These are phyloP conservation scores for Synchiropus splendidus DNA, from an alignment of 2,113 vertebrate genomes.

Conservation along the genomic window DNA sequence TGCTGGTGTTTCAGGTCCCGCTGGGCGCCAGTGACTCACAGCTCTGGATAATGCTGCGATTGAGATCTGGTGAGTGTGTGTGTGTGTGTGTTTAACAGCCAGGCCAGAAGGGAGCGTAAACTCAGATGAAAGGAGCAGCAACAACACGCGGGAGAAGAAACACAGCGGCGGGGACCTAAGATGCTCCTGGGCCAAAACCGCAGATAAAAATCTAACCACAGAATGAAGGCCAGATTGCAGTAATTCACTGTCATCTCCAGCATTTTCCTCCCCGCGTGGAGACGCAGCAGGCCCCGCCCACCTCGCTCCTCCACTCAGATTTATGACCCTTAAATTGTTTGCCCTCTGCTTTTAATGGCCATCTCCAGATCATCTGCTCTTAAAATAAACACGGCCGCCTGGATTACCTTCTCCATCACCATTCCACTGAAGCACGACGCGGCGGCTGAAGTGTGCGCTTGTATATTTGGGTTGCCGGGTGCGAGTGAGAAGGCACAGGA, in stretches of 20 bases:
- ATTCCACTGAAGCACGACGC: too few relatives aligned
- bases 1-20: too few relatives aligned
- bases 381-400: slow-evolving; percentile 54
- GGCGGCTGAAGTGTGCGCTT: background rate
- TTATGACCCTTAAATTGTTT: slow-evolving; percentile 53
- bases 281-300: slow-evolving; percentile 27
- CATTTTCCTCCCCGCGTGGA: slow-evolving; percentile 13
- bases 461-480: slow-evolving; percentile 6
- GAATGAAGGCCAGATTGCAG: slow-evolving; percentile 52
- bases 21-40: too few relatives aligned
- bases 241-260: slow-evolving; percentile 48
- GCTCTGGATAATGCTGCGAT: slow-evolving; percentile 17
- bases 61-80: slow-evolving; percentile 22
- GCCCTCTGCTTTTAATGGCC: slow-evolving; percentile 53
- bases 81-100: slow-evolving; percentile 37
- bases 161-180: slow-evolving; percentile 24
- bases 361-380: slow-evolving; percentile 54
- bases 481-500: too few relatives aligned
- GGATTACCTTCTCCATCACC: slow-evolving; percentile 31
- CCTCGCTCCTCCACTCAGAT: slow-evolving; percentile 36
- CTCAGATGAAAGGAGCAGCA: slow-evolving; percentile 43
- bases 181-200: slow-evolving; percentile 53
- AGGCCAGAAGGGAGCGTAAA: slow-evolving; percentile 37
- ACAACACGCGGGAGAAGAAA: too few relatives aligned
- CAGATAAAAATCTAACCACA: slow-evolving; percentile 66